Conservation (phyloP, 2,113 vertebrate species). For the Caranx ignobilis region DNA sequence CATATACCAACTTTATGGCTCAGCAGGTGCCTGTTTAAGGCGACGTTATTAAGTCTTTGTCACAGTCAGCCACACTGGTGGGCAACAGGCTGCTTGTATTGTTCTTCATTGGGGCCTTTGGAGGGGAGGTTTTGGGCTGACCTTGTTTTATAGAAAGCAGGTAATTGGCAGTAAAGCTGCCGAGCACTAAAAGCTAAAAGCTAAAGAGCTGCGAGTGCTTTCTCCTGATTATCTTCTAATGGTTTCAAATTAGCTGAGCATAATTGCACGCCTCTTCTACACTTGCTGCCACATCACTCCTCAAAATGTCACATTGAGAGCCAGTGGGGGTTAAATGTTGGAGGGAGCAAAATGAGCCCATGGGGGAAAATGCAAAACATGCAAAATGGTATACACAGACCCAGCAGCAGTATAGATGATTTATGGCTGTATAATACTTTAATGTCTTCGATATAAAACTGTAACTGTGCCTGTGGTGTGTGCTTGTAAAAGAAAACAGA, state of each 20-base stretch:
- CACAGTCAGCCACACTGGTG: not conserved
- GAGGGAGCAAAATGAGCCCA: constrained; percentile 22
- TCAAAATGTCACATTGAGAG: constrained; percentile 61
- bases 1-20: not conserved
- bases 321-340: constrained; percentile 54
- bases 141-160: constrained; percentile 62
- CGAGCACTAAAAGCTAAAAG: constrained; percentile 66
- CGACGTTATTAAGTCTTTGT: not conserved
- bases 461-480: not conserved
- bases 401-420: constrained; percentile 13
- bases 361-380: constrained; percentile 36
- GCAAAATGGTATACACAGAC: constrained; percentile 35
- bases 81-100: constrained; percentile 6
- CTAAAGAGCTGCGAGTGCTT: constrained; percentile 67
- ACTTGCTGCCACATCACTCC: constrained; percentile 54
- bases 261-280: constrained; percentile 58
- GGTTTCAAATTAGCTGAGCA: constrained; percentile 72
- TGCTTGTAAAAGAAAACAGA: not conserved
- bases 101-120: not conserved
- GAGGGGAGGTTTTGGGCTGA: constrained; percentile 30
- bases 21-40: constrained; percentile 37
- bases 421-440: constrained; percentile 17
- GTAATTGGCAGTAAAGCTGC: constrained; percentile 69
- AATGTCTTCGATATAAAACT: constrained; percentile 9
- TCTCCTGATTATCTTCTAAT: constrained; percentile 74